Base-by-base conservation (phyloP, 2,888 invertebrate species). In the Laspeyria flexula region DNA sequence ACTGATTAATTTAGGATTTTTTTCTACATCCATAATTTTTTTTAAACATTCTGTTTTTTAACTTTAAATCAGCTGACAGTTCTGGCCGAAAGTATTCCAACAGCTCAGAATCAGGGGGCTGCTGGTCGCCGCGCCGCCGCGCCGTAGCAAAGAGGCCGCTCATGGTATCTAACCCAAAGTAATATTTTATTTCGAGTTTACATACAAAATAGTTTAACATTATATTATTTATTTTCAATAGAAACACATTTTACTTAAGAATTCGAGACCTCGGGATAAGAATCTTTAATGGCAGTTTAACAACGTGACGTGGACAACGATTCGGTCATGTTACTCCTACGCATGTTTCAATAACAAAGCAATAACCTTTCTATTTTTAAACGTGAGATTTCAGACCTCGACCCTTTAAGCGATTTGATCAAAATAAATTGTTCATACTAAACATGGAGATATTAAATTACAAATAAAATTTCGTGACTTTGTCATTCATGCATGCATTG, bases 311-410 rank as follows among this genome's bases (percentile, higher is more conserved):
- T 55, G 21, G 39, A 54, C 46, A 38, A 16, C 38, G 12, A 42
- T 37, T 47, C 31, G 35, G n/a, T 44, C 47, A 41, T 48, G 21
- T 34, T 35, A 29, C 44, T 41, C 45, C 51, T 16, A 50, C 45
- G 43, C 45, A 43, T 45, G 42, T 35, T 41, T 60, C 53, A 64
- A 59, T 55, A 61, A 43, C 56, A 55, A 56, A 56, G 39, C 46
- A 49, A 51, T 43, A 45, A 39, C 63, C 65, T 60, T 71, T 68
- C 65, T 55, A 63, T 63, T 63, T 70, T 55, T 51, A 51, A 50
- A 13, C 70, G 66, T 71, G 70, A 52, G 39, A 50, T 55, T 42
- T 42, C 16, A 53, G 66, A 56, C 71, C 68, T 64, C 58, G 52
- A 66, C 55, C 49, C 38, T 47, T 46, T 47, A 42, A 30, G 5